Conservation (phyloP, 2,113 vertebrate species). For the Danio rerio region DNA sequence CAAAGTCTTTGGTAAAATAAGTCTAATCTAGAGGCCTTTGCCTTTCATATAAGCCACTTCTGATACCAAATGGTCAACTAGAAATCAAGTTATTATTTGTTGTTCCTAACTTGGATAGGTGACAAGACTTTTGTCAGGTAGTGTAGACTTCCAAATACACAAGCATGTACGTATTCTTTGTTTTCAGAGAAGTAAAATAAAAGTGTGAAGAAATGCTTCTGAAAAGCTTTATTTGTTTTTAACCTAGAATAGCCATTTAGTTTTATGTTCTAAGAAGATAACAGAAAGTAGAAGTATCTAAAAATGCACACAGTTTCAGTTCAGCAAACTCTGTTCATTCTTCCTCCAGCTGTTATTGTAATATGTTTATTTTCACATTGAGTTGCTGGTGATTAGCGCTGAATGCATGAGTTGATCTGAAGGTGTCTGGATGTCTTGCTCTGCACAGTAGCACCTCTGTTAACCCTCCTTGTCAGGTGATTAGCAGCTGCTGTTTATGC, state of each 20-base stretch:
- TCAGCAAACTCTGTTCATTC: background rate
- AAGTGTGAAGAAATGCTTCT: background rate
- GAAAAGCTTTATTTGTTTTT: background rate
- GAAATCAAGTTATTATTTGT: no score
- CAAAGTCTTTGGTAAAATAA: no score
- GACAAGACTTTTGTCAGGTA: no score
- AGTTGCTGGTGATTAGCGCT: background rate
- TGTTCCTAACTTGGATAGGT: no score
- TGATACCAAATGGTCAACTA: no score
- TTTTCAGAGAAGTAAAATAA: background rate
- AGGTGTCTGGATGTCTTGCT: background rate
- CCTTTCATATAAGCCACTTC: no score
- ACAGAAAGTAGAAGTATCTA: background rate
- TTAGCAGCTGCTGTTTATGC: slow-evolving; percentile 5
- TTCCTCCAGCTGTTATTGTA: background rate
- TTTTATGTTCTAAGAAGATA: background rate
- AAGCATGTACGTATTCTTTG: background rate
- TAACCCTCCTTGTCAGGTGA: slow-evolving; percentile 14
- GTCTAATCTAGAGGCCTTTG: no score
- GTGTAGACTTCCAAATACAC: no score
- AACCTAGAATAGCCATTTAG: background rate
- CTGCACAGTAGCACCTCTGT: background rate
- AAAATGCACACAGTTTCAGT: slow-evolving; percentile 27
- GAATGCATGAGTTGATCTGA: background rate
- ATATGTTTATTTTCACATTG: background rate